Evolutionary conservation across 2,888 invertebrate genomes (phyloP).

Genomic region (Antitype chi): DNA sequence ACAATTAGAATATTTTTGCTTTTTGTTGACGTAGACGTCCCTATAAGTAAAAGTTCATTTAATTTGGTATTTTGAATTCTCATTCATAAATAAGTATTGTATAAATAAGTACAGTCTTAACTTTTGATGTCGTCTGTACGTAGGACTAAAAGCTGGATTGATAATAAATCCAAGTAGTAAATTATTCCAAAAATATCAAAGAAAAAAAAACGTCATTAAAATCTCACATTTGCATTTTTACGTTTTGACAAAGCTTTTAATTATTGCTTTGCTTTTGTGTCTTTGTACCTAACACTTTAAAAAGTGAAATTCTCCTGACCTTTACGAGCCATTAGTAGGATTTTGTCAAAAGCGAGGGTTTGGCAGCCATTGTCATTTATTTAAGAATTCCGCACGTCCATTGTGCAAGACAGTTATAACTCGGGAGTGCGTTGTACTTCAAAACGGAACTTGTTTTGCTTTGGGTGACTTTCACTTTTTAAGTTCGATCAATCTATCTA

Average conservation of each 20-base stretch:
- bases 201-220: constrained; percentile 18
- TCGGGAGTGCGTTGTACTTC: constrained; percentile 27
- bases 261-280: constrained; percentile 20
- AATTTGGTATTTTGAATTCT: neutral
- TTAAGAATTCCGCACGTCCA: constrained; percentile 40
- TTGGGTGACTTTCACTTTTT: constrained; percentile 75
- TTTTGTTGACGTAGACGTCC: neutral
- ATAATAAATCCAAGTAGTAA: constrained; percentile 10
- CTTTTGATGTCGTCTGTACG: neutral
- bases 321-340: constrained; percentile 27
- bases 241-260: constrained; percentile 21
- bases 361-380: constrained; percentile 27
- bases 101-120: neutral
- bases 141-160: neutral
- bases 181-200: constrained; percentile 20
- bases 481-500: constrained; percentile 58
- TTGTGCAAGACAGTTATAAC: constrained; percentile 51
- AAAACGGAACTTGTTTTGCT: constrained; percentile 74
- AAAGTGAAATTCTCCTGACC: constrained; percentile 38
- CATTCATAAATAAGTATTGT: neutral
- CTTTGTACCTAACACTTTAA: constrained; percentile 1
- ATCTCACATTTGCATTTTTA: constrained; percentile 25
- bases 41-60: neutral
- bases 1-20: no score
- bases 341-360: constrained; percentile 23